These are phyloP conservation scores for Nephrotoma flavescens DNA, from an alignment of 2,888 invertebrate species.

Conservation along the genomic window DNA sequence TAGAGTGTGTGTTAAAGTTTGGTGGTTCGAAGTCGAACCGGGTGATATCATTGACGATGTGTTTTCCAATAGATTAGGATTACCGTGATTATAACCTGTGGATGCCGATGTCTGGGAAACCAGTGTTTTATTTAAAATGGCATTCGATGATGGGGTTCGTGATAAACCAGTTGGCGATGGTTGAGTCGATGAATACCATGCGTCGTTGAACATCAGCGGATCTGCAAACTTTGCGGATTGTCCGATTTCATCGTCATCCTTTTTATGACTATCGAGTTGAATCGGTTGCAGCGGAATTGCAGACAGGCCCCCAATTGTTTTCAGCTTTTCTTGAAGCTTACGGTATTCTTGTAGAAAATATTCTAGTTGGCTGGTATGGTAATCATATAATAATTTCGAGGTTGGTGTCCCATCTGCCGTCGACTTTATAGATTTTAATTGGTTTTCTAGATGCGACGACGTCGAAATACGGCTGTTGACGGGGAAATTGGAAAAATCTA, in stretches of 20 bases:
- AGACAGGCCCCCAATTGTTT: constrained; percentile 65
- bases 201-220: constrained; percentile 32
- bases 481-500: constrained; percentile 43
- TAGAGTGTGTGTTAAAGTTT: not conserved
- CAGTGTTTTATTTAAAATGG: not conserved
- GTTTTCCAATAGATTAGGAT: not conserved
- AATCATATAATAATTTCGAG: constrained; percentile 38
- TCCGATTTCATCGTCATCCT: constrained; percentile 11
- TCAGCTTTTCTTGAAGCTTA: constrained; percentile 58
- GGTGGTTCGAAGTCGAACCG: not conserved
- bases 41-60: not conserved
- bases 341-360: constrained; percentile 67
- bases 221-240: constrained; percentile 30
- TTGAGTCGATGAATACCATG: constrained; percentile 8
- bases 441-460: constrained; percentile 18
- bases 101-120: not conserved
- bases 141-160: not conserved
- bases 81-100: not conserved
- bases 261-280: constrained; percentile 12
- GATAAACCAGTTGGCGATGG: not conserved
- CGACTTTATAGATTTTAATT: constrained; percentile 19
- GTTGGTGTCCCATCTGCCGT: constrained; percentile 35
- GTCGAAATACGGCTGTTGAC: constrained; percentile 29
- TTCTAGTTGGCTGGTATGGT: constrained; percentile 64
- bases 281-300: constrained; percentile 37